phyloP scores from a whole-genome alignment of 2,888 invertebrate genomes.

The Achlya flavicornis region DNA sequence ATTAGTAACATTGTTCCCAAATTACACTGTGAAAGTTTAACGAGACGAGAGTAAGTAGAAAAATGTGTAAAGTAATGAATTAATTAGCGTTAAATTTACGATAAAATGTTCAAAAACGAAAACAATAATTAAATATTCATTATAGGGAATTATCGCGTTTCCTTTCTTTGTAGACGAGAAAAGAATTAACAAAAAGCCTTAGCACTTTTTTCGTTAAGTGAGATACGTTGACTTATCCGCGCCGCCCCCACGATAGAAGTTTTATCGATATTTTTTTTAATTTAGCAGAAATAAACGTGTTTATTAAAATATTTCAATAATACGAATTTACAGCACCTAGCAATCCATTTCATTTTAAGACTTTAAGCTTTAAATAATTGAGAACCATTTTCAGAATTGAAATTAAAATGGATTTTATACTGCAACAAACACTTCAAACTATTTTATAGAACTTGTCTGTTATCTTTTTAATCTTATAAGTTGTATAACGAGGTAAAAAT shows the following conservation, averaged over 20 bases:
- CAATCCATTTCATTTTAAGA: not conserved
- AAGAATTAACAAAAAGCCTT: conserved; percentile 49
- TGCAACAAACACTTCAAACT: not conserved
- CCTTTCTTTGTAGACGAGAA: conserved; percentile 46
- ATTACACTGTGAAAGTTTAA: conserved; percentile 24
- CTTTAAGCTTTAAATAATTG: not conserved
- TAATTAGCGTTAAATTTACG: conserved; percentile 66
- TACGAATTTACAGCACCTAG: not conserved
- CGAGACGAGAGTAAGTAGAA: conserved; percentile 50
- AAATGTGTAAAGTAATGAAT: conserved; percentile 69
- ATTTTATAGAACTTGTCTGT: not conserved
- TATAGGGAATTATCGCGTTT: conserved; percentile 68
- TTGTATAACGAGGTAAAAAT: too few relatives aligned
- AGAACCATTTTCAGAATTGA: not conserved
- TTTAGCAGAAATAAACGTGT: too few relatives aligned
- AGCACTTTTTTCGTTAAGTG: conserved; percentile 46
- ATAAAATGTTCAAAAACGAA: conserved; percentile 57
- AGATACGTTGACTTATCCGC: conserved; percentile 26
- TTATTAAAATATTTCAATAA: not conserved
- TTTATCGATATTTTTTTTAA: conserved; percentile 36
- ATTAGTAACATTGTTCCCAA: conserved; percentile 10
- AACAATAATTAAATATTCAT: conserved; percentile 80
- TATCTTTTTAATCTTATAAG: too few relatives aligned
- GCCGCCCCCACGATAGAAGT: conserved; percentile 18
- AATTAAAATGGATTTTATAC: not conserved